Percentiles rank a stretch among this genome's conserved stretches.
Conservation (phyloP, 1,140 invertebrate species). For the Pseudomyrmex dendroicus region DNA sequence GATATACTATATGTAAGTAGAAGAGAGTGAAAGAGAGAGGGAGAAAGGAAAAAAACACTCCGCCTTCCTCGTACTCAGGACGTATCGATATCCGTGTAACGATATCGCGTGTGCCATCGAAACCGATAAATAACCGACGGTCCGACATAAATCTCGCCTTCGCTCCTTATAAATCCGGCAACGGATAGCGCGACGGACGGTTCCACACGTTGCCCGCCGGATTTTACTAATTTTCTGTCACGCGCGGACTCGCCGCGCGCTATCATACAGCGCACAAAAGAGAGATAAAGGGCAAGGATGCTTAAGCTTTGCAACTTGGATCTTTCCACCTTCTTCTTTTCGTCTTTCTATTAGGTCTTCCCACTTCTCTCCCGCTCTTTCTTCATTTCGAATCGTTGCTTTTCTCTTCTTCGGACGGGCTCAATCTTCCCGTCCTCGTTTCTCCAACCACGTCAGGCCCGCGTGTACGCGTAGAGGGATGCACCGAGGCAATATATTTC, state of each 20-base stretch:
- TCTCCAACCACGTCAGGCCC: conserved; percentile 24
- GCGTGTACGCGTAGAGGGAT: conserved; percentile 76
- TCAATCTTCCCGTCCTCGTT: conserved; percentile 59
- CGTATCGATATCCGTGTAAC: conserved; percentile 84
- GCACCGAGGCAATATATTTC: conserved; percentile 81
- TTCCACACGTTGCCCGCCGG: conserved; percentile 78
- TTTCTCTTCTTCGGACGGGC: conserved; percentile 42
- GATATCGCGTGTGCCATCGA: conserved; percentile 84
- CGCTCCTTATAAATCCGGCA: conserved; percentile 84
- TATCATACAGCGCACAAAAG: conserved; percentile 66
- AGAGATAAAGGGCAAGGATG: conserved; percentile 72
- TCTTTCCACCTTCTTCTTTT: conserved; percentile 54
- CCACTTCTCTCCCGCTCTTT: conserved; percentile 37
- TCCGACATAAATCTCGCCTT: conserved; percentile 83
- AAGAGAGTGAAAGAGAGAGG: conserved; percentile 55
- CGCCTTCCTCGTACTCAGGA: conserved; percentile 68
- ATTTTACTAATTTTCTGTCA: conserved; percentile 85
- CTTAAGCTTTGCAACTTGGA: conserved; percentile 60
- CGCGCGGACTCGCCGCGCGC: conserved; percentile 61
- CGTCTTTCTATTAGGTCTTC: conserved; percentile 34
- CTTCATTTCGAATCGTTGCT: conserved; percentile 24
- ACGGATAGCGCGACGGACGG: conserved; percentile 76
- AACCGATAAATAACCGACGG: conserved; percentile 83
- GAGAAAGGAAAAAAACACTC: neutral
- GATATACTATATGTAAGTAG: conserved; percentile 9